Conservation (phyloP, 2,888 invertebrate genomes). For the Sesamia inferens region DNA sequence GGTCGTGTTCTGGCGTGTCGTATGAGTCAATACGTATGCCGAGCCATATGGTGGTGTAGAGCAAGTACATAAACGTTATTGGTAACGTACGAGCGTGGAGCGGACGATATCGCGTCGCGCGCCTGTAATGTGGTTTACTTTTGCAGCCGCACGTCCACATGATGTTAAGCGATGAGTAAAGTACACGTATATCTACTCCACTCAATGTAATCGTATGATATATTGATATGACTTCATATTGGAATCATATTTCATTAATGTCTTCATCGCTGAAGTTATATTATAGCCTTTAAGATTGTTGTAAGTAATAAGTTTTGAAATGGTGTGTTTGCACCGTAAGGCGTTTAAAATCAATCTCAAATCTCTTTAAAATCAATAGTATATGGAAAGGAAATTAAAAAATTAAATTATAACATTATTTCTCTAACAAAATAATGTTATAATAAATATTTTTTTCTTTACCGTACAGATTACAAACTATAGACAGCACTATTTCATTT, state of each 20-base stretch:
- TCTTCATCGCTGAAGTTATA: slow-evolving; percentile 2
- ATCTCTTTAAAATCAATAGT: no score
- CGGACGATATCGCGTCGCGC: slow-evolving; percentile 34
- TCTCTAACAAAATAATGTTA: no score
- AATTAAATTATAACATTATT: no score
- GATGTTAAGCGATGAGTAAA: slow-evolving; percentile 68
- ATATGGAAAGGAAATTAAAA: no score
- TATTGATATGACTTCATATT: slow-evolving; percentile 41
- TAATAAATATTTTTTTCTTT: no score
- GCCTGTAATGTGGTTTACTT: slow-evolving; percentile 66
- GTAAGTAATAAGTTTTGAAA: slow-evolving; percentile 5
- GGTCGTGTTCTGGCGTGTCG: slow-evolving; percentile 44
- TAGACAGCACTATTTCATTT: no score
- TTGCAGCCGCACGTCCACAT: slow-evolving; percentile 68
- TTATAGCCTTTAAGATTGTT: neutral
- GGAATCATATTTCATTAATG: slow-evolving; percentile 24
- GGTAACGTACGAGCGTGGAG: slow-evolving; percentile 56
- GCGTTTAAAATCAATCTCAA: neutral
- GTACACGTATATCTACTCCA: slow-evolving; percentile 31
- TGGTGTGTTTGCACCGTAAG: neutral
- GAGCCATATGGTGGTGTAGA: slow-evolving; percentile 51
- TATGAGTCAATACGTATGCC: slow-evolving; percentile 56
- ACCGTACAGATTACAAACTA: no score
- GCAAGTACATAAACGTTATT: slow-evolving; percentile 64
- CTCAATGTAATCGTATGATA: slow-evolving; percentile 19